Evolutionary conservation across 2,797 vertebrate species (phyloP).

Genomic region (Gila robusta): DNA sequence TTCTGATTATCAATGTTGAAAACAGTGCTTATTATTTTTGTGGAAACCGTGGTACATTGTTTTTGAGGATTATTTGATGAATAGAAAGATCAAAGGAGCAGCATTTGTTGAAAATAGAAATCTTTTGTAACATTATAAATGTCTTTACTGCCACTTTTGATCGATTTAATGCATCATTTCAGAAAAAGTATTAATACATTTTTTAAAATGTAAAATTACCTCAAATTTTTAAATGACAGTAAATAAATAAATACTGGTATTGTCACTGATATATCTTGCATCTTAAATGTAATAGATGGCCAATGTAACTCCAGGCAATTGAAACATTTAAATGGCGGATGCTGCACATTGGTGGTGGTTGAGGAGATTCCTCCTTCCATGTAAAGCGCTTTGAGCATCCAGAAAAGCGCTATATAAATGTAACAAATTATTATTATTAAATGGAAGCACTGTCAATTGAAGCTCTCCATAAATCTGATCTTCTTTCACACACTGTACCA

Average conservation of each 20-base stretch:
- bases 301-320: neutral
- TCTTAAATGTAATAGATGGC: neutral
- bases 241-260: neutral
- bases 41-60: neutral
- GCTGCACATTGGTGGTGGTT: too few relatives aligned
- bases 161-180: neutral
- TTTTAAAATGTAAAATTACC: neutral
- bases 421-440: too few relatives aligned
- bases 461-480: constrained; percentile 44
- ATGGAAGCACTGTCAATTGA: too few relatives aligned
- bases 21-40: neutral
- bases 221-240: neutral
- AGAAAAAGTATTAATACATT: neutral
- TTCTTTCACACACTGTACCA: constrained; percentile 19
- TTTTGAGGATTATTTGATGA: neutral
- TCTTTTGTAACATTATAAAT: neutral
- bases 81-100: neutral
- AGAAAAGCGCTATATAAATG: too few relatives aligned
- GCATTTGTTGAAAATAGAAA: neutral
- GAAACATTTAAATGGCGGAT: neutral
- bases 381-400: too few relatives aligned
- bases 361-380: too few relatives aligned
- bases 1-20: neutral
- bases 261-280: neutral
- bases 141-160: neutral